phyloP scores from a whole-genome alignment of 2,113 vertebrate genomes.

The Poeciliopsis retropinna region DNA sequence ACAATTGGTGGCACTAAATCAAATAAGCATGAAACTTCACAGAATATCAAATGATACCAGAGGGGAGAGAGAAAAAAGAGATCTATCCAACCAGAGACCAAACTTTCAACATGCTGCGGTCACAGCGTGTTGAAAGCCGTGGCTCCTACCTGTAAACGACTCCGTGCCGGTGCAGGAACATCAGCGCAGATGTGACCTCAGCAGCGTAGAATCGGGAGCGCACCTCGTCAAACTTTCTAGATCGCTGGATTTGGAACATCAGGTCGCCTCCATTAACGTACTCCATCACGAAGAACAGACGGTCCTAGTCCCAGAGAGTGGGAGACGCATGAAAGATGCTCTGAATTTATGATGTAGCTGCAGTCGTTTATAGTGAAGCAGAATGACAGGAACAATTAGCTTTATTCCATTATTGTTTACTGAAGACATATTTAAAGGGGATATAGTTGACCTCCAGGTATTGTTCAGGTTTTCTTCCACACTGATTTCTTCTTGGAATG shows the following conservation, averaged over 20 bases:
- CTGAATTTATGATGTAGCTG: too few species aligned
- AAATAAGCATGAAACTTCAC: conserved; percentile 28
- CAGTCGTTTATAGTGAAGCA: too few species aligned
- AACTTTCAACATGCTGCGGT: background rate
- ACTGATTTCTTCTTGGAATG: too few species aligned
- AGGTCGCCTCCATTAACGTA: conserved; percentile 97
- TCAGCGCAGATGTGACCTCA: conserved; percentile 96
- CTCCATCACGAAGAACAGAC: conserved; percentile 98
- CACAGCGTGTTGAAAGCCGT: background rate
- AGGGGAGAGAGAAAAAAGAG: background rate
- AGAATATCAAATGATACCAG: background rate
- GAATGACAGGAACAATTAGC: too few species aligned
- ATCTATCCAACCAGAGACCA: background rate
- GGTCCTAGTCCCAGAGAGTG: conserved; percentile 82
- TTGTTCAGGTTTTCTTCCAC: too few species aligned
- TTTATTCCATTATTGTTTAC: too few species aligned
- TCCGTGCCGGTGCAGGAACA: conserved; percentile 95
- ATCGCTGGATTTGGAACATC: conserved; percentile 98
- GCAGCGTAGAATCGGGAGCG: conserved; percentile 97
- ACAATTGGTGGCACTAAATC: conserved; percentile 4
- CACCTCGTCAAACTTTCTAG: conserved; percentile 94
- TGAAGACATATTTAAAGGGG: too few species aligned
- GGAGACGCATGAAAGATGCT: background rate
- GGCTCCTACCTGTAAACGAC: conserved; percentile 92
- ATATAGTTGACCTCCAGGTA: too few species aligned